Evolutionary conservation across 1,140 invertebrate species (phyloP).

Genomic region (Plodia interpunctella): DNA sequence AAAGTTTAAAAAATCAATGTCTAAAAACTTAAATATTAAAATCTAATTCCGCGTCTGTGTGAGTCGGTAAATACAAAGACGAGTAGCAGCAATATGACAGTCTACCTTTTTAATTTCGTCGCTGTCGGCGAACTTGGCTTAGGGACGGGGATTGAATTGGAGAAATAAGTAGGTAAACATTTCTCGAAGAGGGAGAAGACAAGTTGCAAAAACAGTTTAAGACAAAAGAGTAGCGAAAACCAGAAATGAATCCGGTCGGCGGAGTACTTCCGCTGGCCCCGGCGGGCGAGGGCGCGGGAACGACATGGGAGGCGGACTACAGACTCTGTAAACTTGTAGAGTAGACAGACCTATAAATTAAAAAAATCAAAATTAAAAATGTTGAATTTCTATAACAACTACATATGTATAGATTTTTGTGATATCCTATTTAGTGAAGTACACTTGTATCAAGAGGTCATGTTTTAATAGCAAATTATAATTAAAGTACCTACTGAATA

Average conservation of each 20-base stretch:
- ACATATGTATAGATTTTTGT: too few species aligned
- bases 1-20: too few species aligned
- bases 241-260: slow-evolving; percentile 70
- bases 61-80: neutral
- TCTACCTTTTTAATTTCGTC: slow-evolving; percentile 9
- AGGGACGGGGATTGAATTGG: slow-evolving; percentile 24
- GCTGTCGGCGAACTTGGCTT: slow-evolving; percentile 7
- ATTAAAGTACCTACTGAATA: too few species aligned
- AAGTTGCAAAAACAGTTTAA: slow-evolving; percentile 70
- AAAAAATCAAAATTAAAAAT: too few species aligned
- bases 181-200: slow-evolving; percentile 53
- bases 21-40: neutral
- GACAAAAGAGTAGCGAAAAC: slow-evolving; percentile 71
- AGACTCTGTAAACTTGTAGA: slow-evolving; percentile 27
- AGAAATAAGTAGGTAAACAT: slow-evolving; percentile 52
- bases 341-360: too few species aligned
- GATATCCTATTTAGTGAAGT: too few species aligned
- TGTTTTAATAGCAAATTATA: too few species aligned
- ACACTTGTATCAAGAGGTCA: too few species aligned
- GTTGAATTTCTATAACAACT: too few species aligned
- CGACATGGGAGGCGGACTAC: slow-evolving; percentile 36
- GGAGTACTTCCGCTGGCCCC: slow-evolving; percentile 43
- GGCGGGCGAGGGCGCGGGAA: slow-evolving; percentile 41
- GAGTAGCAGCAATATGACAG: neutral
- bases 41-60: neutral